These are phyloP conservation scores for Cepaea hortensis DNA, from an alignment of 2,888 invertebrate species.

Conservation along the genomic window DNA sequence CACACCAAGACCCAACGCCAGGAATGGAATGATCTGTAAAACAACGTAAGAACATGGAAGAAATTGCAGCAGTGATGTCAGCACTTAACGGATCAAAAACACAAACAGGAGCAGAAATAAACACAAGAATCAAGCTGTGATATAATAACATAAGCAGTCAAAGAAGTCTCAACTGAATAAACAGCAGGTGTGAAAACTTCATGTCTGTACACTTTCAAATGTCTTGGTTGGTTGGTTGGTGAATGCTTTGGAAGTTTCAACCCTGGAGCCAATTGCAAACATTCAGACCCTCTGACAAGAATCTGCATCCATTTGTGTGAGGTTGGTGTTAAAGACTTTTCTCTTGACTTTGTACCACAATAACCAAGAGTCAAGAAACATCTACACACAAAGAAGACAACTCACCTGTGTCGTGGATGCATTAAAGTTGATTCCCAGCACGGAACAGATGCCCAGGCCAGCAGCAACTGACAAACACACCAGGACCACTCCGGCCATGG, in stretches of 20 bases:
- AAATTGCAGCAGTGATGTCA: background rate
- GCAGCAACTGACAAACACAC: conserved; percentile 93
- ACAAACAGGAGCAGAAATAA: background rate
- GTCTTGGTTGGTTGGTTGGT: too few species aligned
- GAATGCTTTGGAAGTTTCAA: too few species aligned
- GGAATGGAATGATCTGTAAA: conserved; percentile 90
- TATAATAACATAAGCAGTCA: too few species aligned
- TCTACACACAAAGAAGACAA: background rate
- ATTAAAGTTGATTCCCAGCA: conserved; percentile 81
- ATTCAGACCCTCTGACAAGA: too few species aligned
- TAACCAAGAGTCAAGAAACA: too few species aligned
- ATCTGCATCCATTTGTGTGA: too few species aligned
- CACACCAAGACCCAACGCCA: conserved; percentile 95
- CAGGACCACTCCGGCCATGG: conserved; percentile 91
- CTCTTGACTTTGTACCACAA: too few species aligned
- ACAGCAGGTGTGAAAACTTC: too few species aligned
- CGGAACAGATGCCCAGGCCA: conserved; percentile 83
- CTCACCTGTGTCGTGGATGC: conserved; percentile 88
- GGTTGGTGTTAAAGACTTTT: too few species aligned
- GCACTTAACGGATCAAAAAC: background rate
- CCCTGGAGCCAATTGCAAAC: too few species aligned
- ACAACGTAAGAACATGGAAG: background rate
- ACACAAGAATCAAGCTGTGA: background rate
- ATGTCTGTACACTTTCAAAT: too few species aligned
- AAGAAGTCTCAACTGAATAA: too few species aligned